Percentiles rank a stretch among this genome's conserved stretches.
These are phyloP conservation scores for Lepidostoma basale DNA, from an alignment of 1,140 invertebrate species.

Conservation along the genomic window DNA sequence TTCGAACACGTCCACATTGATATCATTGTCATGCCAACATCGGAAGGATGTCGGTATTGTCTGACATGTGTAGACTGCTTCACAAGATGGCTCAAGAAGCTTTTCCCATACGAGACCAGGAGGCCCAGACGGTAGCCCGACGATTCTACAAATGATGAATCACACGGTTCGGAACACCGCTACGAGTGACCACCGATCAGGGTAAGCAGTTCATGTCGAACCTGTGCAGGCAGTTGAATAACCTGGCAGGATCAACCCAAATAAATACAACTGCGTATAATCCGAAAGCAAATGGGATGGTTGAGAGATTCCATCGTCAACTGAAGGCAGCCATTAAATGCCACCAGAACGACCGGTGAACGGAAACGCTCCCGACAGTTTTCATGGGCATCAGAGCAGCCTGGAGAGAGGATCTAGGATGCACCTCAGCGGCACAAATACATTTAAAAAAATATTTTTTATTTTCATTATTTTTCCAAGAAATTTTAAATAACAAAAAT, in stretches of 20 bases:
- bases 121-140: conserved; percentile 50
- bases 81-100: conserved; percentile 55
- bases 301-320: conserved; percentile 53
- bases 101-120: conserved; percentile 48
- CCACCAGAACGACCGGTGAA: conserved; percentile 48
- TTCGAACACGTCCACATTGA: conserved; percentile 48
- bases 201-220: conserved; percentile 49
- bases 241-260: conserved; percentile 39
- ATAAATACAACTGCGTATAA: conserved; percentile 53
- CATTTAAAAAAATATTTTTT: too few species aligned
- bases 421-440: conserved; percentile 50
- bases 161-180: conserved; percentile 48
- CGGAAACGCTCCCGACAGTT: conserved; percentile 50
- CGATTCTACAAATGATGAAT: conserved; percentile 49
- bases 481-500: too few species aligned
- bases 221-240: conserved; percentile 38
- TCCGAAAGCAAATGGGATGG: conserved; percentile 52
- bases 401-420: conserved; percentile 49
- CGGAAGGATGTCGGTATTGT: conserved; percentile 49
- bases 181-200: conserved; percentile 49
- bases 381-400: conserved; percentile 52
- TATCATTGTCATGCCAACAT: conserved; percentile 47
- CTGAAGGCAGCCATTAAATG: conserved; percentile 52
- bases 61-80: conserved; percentile 55
- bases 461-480: too few species aligned